phyloP scores from a whole-genome alignment of 1,140 invertebrate genomes.

The Magallana ariakensis region DNA sequence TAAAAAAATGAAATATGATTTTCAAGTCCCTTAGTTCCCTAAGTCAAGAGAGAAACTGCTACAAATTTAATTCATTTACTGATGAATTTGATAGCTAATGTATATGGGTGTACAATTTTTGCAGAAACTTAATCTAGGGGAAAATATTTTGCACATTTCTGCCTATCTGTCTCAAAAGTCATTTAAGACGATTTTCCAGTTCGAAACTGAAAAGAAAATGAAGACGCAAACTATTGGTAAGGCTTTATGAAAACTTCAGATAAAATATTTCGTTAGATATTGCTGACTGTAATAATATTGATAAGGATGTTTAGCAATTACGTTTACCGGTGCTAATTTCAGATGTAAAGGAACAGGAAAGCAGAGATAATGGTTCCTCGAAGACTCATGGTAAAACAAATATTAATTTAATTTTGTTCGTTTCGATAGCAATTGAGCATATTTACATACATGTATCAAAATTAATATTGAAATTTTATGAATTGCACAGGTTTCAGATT shows the following conservation, averaged over 20 bases:
- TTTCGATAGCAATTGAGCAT: no score
- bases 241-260: neutral
- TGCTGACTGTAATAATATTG: neutral
- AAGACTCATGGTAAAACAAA: no score
- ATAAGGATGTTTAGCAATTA: no score
- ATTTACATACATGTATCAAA: no score
- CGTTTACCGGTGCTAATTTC: neutral
- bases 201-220: neutral
- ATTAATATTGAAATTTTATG: no score
- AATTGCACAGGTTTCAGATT: neutral
- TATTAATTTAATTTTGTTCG: no score
- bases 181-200: neutral
- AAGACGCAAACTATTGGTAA: conserved; percentile 2
- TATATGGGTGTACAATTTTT: neutral
- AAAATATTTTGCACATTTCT: neutral
- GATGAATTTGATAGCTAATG: no score
- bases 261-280: neutral
- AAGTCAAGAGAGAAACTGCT: neutral
- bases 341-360: neutral
- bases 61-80: neutral
- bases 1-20: neutral
- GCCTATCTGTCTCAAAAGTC: neutral
- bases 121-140: neutral
- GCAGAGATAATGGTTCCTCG: neutral
- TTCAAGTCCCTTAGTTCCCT: neutral